Evolutionary conservation across 1,140 invertebrate species (phyloP), one percentile per base, ranked within the genome.

Genomic region (Riptortus pedestris): DNA sequence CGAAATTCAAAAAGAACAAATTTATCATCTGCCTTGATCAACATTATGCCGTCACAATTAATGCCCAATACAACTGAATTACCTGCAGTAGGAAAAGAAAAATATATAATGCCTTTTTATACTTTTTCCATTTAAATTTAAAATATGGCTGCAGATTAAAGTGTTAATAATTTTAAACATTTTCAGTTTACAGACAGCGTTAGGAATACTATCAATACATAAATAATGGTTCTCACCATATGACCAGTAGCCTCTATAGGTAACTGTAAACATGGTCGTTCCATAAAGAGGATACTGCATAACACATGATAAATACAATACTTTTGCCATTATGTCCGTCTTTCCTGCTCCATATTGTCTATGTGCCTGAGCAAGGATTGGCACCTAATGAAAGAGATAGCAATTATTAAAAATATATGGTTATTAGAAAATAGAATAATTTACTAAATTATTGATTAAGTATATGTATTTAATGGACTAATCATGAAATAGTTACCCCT

Each of bases 271-370:
- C 78, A 96, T 85, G 0, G 93, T 94, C 58, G 91, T 94, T 1
- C 93, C 94, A 72, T 96, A 96, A 0, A 96, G 78, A 0, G 93
- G 91, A 75, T 95, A 97, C 75, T 97, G 93, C 90, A 96, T 96
- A 0, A 97, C 93, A 72, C 93, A 95, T 0, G 92, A 93, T 52
- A 97, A 76, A 74, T 96, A 96, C 68, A 96, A 81, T 9, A 94
- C 91, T 76, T 96, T 96, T 1, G 92, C 90, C 2, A 93, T 91
- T 27, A 96, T 73, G 72, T 95, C 91, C 5, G 88, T 85, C 68
- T 94, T 87, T 0, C 91, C 91, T 2, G 86, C 86, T 29, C 93
- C 93, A 72, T 96, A 96, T 73, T 92, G 89, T 22, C 84, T 79
- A 75, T 93, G 90, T 1, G 90, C 90, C 77, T 92, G 88, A 5